Base-by-base conservation (phyloP, 2,797 vertebrate genomes). In the Hipposideros larvatus region DNA sequence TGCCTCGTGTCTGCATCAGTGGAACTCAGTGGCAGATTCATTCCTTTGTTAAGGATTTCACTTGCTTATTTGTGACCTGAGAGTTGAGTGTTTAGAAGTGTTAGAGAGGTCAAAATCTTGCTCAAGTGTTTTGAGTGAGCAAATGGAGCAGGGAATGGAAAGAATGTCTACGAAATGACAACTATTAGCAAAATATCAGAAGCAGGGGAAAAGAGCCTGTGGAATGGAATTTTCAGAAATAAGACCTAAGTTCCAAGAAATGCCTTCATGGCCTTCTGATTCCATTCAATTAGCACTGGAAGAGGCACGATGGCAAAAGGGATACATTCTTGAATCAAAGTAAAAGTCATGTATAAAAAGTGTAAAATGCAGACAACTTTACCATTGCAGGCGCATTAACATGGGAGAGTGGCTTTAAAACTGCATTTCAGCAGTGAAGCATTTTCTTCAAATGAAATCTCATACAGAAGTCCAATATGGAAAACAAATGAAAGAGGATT, bases 141-240 rank as follows among this genome's bases (percentile, higher is more conserved):
- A 94, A 82, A 88, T 48, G 51, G 53, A 92, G 31, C 65, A 96
- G 34, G 53, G 37, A 94, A 90, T 55, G 16, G 13, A 75, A 55
- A 90, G 26, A 82, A 73, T 66, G 24, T 28, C 43, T 95, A 51
- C 34, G 71, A 85, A 96, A 80, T 61, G 31, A 94, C 51, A 55
- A 75, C 21, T 65, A 41, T 46, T 13, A 94, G 31, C 28, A 91
- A 94, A 94, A 37, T 75, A 75, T 61, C 55, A 70, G 93, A 59
- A 92, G 10, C 68, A 65, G 0, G 14, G 90, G 68, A 78, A 71
- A 79, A 57, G 34, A 66, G 34, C 5, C 28, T 11, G 1, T 70
- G 71, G 90, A 95, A 65, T 41, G n/a, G 34, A 87, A 74, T 77
- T 87, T 77, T 94, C 21, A 78, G 28, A 55, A 82, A 6, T 68